Evolutionary conservation across 2,888 invertebrate species (phyloP), one percentile per base, ranked within the genome.

Genomic region (Caenorhabditis sp.): DNA sequence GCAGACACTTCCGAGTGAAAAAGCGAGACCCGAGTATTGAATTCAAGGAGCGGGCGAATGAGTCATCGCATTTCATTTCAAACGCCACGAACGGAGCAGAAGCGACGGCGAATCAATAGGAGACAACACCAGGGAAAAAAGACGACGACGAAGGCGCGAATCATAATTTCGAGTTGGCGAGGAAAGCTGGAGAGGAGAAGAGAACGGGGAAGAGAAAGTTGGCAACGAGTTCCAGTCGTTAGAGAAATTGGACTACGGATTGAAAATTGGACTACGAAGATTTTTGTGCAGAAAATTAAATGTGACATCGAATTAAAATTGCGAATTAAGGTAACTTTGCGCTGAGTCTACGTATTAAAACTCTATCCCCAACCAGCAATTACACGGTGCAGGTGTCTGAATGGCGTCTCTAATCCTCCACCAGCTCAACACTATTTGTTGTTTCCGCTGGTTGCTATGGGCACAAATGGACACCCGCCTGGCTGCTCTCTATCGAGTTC

Each of bases 391-490:
- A 35, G 6, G 35, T 8, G 11, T 13, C 6, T 40, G 13, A 9
- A 15, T 13, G 62, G n/a, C 9, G n/a, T 13, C 8, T 22, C 44
- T 15, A 18, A 4, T 32, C 35, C 37, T 53, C 51, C 40, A 24
- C 3, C 1, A 22, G 35, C 26, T 13, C 8, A 37, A 51, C 50
- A 68, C 44, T 67, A 40, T 51, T 55, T 77, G 9, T 26, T 58
- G 67, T 51, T 44, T 53, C 3, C 20, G 28, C 15, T 15, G 24
- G 71, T 71, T 62, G 32, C 44, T 40, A 71, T 56, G 62, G 62
- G 47, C 20, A 64, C 40, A 13, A 8, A 11, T 32, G 11, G 3
- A 22, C 4, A 3, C 55, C 18, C 9, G 13, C 47, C 28, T 11
- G 37, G 11, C 13, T 4, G 32, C 55, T 37, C 20, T 53, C 15